phyloP scores from a whole-genome alignment of 2,797 vertebrate species.

The Heliangelus exortis region DNA sequence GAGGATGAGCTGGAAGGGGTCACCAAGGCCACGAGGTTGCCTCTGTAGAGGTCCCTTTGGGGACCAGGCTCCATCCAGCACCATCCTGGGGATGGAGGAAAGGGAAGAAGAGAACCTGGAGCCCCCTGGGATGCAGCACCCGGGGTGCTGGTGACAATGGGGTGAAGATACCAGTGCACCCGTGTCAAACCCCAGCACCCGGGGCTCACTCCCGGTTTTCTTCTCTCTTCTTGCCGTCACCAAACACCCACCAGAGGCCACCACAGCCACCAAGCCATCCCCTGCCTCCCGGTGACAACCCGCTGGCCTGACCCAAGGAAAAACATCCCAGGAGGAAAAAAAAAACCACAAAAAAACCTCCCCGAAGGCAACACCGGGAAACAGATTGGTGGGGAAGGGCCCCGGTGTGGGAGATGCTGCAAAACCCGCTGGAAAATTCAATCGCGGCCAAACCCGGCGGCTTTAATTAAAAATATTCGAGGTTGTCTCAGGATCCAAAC shows the following conservation, averaged over 20 bases:
- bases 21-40: background rate
- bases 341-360: background rate
- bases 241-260: rapidly evolving
- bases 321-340: background rate
- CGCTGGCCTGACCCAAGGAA: rapidly evolving
- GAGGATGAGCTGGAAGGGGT: rapidly evolving
- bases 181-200: background rate
- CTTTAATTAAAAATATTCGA: conserved; percentile 59
- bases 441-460: conserved; percentile 47
- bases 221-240: background rate
- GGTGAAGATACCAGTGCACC: background rate
- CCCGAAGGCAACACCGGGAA: background rate
- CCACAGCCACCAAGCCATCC: background rate
- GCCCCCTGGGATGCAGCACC: background rate
- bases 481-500: conserved; percentile 24
- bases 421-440: conserved; percentile 42
- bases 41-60: background rate
- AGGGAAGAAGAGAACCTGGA: no score
- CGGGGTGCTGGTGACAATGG: background rate
- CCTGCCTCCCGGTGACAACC: rapidly evolving
- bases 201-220: background rate
- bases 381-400: background rate
- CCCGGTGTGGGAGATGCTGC: background rate
- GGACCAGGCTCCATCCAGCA: rapidly evolving
- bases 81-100: background rate